These are phyloP conservation scores for Iphiclides podalirius DNA, from an alignment of 2,888 invertebrate genomes.

Conservation along the genomic window DNA sequence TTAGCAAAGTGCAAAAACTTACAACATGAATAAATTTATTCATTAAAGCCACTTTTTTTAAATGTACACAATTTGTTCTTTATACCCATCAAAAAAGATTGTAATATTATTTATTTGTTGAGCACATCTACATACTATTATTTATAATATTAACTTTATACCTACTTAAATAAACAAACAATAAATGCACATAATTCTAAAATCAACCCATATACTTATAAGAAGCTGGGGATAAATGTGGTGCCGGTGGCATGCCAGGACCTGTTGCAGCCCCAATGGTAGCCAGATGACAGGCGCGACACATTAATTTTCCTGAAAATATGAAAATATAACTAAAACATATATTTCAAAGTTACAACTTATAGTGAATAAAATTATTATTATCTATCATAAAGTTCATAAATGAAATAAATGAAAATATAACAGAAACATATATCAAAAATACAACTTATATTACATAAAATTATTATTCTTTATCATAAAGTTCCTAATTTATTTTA, in stretches of 20 bases:
- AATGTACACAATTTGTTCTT: slow-evolving; percentile 7
- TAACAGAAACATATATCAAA: no score
- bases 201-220: slow-evolving; percentile 91
- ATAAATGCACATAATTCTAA: slow-evolving; percentile 14
- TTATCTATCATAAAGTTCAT: no score
- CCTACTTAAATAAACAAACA: background rate
- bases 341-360: no score
- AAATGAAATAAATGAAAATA: no score
- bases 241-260: slow-evolving; percentile 86
- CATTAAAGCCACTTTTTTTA: slow-evolving; percentile 18
- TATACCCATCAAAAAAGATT: background rate
- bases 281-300: slow-evolving; percentile 95
- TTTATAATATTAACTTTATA: background rate
- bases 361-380: no score
- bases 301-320: slow-evolving; percentile 89
- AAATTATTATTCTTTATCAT: no score
- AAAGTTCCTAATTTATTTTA: no score
- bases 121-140: background rate
- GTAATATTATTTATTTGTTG: slow-evolving; percentile 2
- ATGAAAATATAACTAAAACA: background rate
- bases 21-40: slow-evolving; percentile 16
- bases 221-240: slow-evolving; percentile 89
- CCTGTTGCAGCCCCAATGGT: slow-evolving; percentile 84
- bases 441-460: no score
- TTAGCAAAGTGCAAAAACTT: slow-evolving; percentile 3